Conservation (phyloP, 2,113 vertebrate species). For the Sinosuthora webbiana region DNA sequence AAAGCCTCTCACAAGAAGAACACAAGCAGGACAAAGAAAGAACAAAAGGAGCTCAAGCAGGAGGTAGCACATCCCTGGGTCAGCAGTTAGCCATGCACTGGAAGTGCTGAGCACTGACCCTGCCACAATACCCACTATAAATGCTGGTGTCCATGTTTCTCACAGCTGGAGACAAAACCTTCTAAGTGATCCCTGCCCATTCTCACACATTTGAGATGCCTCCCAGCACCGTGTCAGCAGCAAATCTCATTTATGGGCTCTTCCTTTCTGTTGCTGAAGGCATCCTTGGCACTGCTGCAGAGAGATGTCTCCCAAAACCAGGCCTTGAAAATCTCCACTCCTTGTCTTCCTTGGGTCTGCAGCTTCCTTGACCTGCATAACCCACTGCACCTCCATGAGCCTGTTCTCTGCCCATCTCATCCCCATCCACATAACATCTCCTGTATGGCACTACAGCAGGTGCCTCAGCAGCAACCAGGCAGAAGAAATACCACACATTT, state of each 20-base stretch:
- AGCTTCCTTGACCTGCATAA: not conserved
- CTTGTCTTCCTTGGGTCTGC: not conserved
- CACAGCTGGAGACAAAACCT: not conserved
- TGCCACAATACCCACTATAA: not conserved
- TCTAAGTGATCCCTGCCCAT: not conserved
- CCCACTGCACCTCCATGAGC: not conserved
- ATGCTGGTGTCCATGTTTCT: not conserved
- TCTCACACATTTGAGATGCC: not conserved
- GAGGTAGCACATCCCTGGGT: fast-evolving
- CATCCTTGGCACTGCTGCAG: not conserved
- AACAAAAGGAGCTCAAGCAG: not conserved
- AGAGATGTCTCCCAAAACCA: not conserved
- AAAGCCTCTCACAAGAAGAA: not conserved
- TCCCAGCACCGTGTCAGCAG: not conserved
- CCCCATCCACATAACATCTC: fast-evolving
- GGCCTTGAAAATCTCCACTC: not conserved
- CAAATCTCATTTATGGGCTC: not conserved
- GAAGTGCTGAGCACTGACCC: not conserved
- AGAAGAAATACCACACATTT: not conserved
- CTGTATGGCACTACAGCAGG: not conserved
- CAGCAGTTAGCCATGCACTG: not conserved
- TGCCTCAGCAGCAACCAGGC: not conserved
- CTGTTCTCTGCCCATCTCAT: not conserved
- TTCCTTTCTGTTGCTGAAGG: not conserved
- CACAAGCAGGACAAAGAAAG: not conserved